Evolutionary conservation across 2,888 invertebrate species (phyloP), one percentile per base, ranked within the genome.

Genomic region (Scaeva pyrastri): DNA sequence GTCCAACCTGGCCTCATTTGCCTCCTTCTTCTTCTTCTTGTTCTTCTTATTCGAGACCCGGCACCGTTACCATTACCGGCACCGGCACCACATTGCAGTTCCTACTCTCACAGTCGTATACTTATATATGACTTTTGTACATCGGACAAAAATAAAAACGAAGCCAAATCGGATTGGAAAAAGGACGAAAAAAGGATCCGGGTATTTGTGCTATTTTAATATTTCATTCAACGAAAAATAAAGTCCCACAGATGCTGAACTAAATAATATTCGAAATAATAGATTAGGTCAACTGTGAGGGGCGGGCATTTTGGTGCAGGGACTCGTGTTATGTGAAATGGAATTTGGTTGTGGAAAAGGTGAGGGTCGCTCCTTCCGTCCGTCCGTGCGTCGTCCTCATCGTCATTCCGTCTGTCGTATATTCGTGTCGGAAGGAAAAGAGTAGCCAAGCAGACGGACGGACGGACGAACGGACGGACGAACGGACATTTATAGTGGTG

Each of bases 161-260:
- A 68, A 74, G 55, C 71, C 31, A 70, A 56, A 71, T 72, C 71
- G 52, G 68, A 62, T 43, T 31, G 70, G 50, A 50, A 41, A 31
- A 41, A 41, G 48, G 23, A 11, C 36, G 56, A 74, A 74, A 73
- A 72, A 50, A 62, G 31, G 2, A 50, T 70, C 21, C 71, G 71
- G 58, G 71, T 80, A 80, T 84, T 80, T 84, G 75, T 80, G 52
- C 80, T 75, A 80, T 80, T 84, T 84, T 77, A 80, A 80, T 80
- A 75, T 84, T 80, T 84, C 60, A 84, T 84, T 50, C 79, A 84
- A 79, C 74, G 64, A 75, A 84, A 75, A 66, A 60, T 79, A 58
- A 56, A 83, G 78, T 74, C 62, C 55, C 76, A 55, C 72, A 82
- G 58, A 68, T 76, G 68, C 68, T 70, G 50, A 60, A 60, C 78